Evolutionary conservation across 2,888 invertebrate genomes (phyloP), one percentile per base, ranked within the genome.

Genomic region (Synanthedon vespiformis): DNA sequence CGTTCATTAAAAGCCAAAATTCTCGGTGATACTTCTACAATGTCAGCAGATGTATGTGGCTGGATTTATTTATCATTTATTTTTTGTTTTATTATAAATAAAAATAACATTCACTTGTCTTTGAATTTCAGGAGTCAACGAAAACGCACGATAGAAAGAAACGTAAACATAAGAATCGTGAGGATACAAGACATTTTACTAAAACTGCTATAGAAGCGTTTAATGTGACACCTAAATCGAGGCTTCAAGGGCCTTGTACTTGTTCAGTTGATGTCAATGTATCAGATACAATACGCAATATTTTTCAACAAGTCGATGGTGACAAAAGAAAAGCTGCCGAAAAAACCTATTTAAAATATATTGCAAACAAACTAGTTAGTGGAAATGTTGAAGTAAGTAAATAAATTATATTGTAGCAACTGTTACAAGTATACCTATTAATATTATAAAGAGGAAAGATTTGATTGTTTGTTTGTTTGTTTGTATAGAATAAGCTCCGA

Each of bases 301-400:
- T 87, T 63, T 85, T 87, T 55, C 78, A 86, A 51, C 82, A 86
- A 69, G 84, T 86, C 1, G 81, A 84, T 56, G 68, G 72, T 4
- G 80, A 83, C 34, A 83, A 87, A 55, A 67, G 80, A 11, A 80
- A 78, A 60, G 59, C 74, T 58, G 81, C 81, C 12, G 86, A 87
- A 64, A 62, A 74, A 12, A 67, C 77, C 0, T 86, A 84, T 54
- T 56, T 84, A 51, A 86, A 82, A 59, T 76, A 77, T 57, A 83
- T 87, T 50, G 80, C 75, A n/a, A 80, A 74, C 55, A 86, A 86
- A 65, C 77, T 87, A 49, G 53, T 76, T 18, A 72, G 59, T 50
- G 70, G 62, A 13, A 77, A 67, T 55, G 61, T 79, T 52, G 83
- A 86, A 65, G 86, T 86, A 63, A 68, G 63, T 55, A 34, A 6